phyloP scores from a whole-genome alignment of 2,113 vertebrate genomes.

The Planiliza haematocheilus region DNA sequence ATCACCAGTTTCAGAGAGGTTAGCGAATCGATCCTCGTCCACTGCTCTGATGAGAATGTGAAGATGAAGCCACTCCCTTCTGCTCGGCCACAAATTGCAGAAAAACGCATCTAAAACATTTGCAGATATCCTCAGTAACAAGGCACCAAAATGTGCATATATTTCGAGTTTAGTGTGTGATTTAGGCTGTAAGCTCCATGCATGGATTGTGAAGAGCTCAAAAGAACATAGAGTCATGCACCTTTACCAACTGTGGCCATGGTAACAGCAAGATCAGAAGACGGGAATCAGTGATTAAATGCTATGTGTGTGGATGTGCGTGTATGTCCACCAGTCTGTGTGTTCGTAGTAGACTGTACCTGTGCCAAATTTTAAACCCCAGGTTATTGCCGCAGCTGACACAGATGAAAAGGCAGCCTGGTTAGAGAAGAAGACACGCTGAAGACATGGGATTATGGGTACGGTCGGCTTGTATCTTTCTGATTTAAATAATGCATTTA shows the following conservation, averaged over 20 bases:
- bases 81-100: slow-evolving; percentile 19
- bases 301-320: slow-evolving; percentile 19
- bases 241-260: slow-evolving; percentile 79
- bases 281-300: slow-evolving; percentile 69
- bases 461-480: slow-evolving; percentile 43
- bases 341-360: slow-evolving; percentile 43
- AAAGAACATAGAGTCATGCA: slow-evolving; percentile 68
- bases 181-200: slow-evolving; percentile 24
- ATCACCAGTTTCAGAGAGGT: slow-evolving; percentile 53
- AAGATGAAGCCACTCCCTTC: slow-evolving; percentile 60
- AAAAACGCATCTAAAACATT: neutral
- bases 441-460: slow-evolving; percentile 54
- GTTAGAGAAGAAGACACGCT: slow-evolving; percentile 22
- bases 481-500: slow-evolving; percentile 78
- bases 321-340: slow-evolving; percentile 19
- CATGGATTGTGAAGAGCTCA: slow-evolving; percentile 52
- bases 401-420: slow-evolving; percentile 21
- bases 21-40: slow-evolving; percentile 45
- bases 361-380: slow-evolving; percentile 46
- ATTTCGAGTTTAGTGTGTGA: slow-evolving; percentile 8
- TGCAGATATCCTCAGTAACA: neutral
- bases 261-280: slow-evolving; percentile 77
- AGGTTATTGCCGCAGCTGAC: slow-evolving; percentile 23
- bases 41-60: slow-evolving; percentile 43
- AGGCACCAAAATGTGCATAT: slow-evolving; percentile 7